Percentiles rank a stretch among this genome's conserved stretches.
phyloP scores from a whole-genome alignment of 2,888 invertebrate species.

The Clistopyga incitator region DNA sequence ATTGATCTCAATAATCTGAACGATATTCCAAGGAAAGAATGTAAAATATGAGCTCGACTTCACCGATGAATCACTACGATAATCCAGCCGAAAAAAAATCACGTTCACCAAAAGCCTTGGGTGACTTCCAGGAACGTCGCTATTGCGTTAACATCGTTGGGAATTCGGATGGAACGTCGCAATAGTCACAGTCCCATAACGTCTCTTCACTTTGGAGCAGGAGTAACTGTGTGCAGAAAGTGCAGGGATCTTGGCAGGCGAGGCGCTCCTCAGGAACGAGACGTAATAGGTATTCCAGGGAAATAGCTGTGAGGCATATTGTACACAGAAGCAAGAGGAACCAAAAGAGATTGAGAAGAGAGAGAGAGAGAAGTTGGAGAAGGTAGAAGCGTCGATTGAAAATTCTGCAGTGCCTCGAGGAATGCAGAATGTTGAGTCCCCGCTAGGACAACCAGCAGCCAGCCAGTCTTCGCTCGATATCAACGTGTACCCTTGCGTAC shows the following conservation, averaged over 20 bases:
- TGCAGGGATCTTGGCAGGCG: conserved; percentile 9
- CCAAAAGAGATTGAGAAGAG: conserved; percentile 19
- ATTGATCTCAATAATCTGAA: no score
- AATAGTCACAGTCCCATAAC: conserved; percentile 5
- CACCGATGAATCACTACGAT: no score
- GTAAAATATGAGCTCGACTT: no score
- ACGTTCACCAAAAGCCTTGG: no score
- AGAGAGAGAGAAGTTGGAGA: conserved; percentile 23
- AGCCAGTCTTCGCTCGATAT: conserved; percentile 67
- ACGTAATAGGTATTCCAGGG: conserved; percentile 33
- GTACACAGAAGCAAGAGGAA: conserved; percentile 26
- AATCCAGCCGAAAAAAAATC: no score
- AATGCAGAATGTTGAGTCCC: conserved; percentile 66
- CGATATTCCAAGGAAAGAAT: no score
- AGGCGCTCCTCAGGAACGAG: conserved; percentile 26
- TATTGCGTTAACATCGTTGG: conserved; percentile 6
- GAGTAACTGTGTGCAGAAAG: conserved; percentile 4
- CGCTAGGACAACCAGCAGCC: conserved; percentile 60
- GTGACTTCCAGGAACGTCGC: no score
- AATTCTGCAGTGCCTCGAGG: conserved; percentile 67
- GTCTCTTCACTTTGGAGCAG: conserved; percentile 3
- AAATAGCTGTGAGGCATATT: conserved; percentile 40
- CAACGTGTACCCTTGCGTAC: conserved; percentile 56
- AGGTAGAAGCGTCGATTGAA: conserved; percentile 60
- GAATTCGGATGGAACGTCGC: conserved; percentile 9